These are phyloP conservation scores for Pteruthius melanotis DNA, from an alignment of 2,113 vertebrate species.

Conservation along the genomic window DNA sequence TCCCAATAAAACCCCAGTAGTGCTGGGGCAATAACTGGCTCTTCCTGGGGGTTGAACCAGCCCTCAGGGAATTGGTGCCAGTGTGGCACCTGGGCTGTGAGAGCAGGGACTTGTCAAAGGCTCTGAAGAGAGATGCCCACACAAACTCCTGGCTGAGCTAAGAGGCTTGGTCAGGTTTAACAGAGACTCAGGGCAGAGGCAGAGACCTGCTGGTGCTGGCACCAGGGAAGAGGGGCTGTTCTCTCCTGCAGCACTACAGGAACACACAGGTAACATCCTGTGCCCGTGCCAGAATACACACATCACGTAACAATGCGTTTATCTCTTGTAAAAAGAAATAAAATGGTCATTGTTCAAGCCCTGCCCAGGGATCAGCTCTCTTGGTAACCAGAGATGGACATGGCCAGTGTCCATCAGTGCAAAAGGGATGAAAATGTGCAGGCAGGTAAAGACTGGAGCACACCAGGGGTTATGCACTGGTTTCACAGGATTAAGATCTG, in stretches of 20 bases:
- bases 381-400: neutral
- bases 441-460: neutral
- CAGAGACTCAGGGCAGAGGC: neutral
- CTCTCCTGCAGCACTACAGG: neutral
- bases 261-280: neutral
- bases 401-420: neutral
- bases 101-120: neutral
- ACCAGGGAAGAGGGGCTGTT: neutral
- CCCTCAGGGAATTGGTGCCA: neutral
- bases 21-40: neutral
- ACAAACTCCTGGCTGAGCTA: neutral
- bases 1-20: neutral
- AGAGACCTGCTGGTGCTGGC: constrained; percentile 29
- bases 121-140: neutral
- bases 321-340: neutral
- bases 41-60: neutral
- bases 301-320: neutral
- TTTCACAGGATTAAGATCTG: neutral
- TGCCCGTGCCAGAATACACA: neutral
- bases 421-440: rapidly evolving
- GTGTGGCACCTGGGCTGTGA: rapidly evolving
- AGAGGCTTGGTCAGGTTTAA: constrained; percentile 4
- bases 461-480: rapidly evolving
- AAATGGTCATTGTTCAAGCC: neutral
- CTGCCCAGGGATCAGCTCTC: neutral